Conservation (phyloP, 2,888 invertebrate species). For the Schizaphis graminum region DNA sequence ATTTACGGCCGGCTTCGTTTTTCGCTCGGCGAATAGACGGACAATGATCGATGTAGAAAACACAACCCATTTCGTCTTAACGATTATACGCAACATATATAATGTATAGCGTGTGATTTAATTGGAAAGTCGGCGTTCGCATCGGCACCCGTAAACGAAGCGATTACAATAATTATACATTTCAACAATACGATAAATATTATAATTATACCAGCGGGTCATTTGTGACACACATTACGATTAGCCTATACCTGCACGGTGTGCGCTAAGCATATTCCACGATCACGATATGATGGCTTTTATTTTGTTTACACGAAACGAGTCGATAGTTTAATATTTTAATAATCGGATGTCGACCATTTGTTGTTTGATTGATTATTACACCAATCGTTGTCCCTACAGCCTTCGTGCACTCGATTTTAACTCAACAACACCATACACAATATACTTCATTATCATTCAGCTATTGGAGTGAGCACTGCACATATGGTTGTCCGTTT, state of each 20-base stretch:
- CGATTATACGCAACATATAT: neutral
- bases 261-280: neutral
- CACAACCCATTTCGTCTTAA: neutral
- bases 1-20: neutral
- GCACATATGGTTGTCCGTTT: neutral
- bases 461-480: neutral
- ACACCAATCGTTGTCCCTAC: neutral
- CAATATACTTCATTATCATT: neutral
- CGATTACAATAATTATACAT: slow-evolving; percentile 5
- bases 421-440: neutral
- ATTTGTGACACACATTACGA: neutral
- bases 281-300: neutral
- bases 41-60: slow-evolving; percentile 6
- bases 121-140: neutral
- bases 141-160: neutral
- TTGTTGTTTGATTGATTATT: neutral
- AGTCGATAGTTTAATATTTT: neutral
- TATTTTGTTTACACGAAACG: neutral
- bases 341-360: neutral
- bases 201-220: neutral
- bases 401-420: neutral
- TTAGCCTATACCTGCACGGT: neutral
- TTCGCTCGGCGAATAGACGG: neutral
- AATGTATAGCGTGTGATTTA: neutral
- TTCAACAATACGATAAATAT: neutral